Base-by-base conservation (phyloP, 2,797 vertebrate species). In the Dendrocincla tyrannina region DNA sequence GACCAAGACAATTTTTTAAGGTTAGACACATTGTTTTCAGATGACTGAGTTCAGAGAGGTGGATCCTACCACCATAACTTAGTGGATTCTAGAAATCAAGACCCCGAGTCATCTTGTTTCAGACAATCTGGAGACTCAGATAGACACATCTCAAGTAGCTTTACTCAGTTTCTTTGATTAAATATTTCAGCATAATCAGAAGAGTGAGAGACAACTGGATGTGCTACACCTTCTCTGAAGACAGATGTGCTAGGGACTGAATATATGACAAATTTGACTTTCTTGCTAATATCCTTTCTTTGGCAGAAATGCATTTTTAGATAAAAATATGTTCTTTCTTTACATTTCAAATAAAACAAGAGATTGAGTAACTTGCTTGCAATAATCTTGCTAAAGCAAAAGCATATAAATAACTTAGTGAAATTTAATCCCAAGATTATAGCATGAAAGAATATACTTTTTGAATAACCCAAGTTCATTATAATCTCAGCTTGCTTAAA, bases 1-100 rank as follows among this genome's bases (percentile, higher is more conserved):
- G n/a, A 44, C 7, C 12, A 74, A 55, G 24, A 30, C 12, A 9
- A 52, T 17, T 12, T 37, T 56, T 80, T 63, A 14, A 63, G 27
- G 8, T 9, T 52, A 22, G 41, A 59, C 7, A 15, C 8, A 8
- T 77, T 59, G 16, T 42, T 81, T 91, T 62, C 44, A 69, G 59
- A 59, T n/a, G 24, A 33, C 7, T 63, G 27, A 23, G 58, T 82
- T 68, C 0, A 0, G 28, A 56, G 11, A 56, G 5, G 9, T 56
- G 18, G 72, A n/a, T 87, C 33, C 32, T 41, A 72, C 32, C 24
- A 25, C 10, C 27, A 42, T 2, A 63, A 27, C 7, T 72, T 35
- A 66, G 33, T 10, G 16, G 1, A 80, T 59, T 39, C 8, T 74
- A 62, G 15, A 77, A 70, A 63, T 39, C 19, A 80, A 74, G 42